Base-by-base conservation (phyloP, 2,113 vertebrate genomes). In the Daboia siamensis region DNA sequence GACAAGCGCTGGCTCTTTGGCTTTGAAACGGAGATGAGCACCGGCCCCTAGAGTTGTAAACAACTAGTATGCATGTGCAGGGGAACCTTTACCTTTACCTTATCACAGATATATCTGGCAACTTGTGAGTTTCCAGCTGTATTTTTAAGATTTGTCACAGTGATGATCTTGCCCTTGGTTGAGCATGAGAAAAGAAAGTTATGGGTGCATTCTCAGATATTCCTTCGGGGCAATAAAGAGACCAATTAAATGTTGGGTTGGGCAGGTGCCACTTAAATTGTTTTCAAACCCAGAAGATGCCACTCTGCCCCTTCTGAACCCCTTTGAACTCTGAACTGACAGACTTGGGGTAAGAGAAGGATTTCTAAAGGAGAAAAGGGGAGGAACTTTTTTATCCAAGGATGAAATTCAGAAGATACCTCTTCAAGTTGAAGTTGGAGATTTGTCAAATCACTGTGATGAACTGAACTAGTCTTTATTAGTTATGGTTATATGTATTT, bases 351-450 rank as follows among this genome's bases (percentile, higher is more conserved):
- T 61, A 11, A 13, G 11, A 21, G 57, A 44, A 80, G 54, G 93
- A 80, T 94, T 91, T 64, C 91, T 46, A 93, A 93, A 80, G 64
- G 21, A 54, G 29, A 87, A 39, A 23, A 3, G 4, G 93, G 93
- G 86, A 92, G 13, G 5, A 2, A 2, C 56, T 59, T 91, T 87
- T 90, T 92, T 33, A 55, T n/a, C 20, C 26, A 57, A 39, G 94
- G 46, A 4, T 87, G 8, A 0, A 54, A 17, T 26, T 93, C 86
- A 56, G 29, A 21, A 90, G 33, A 88, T 92, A 87, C 15, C 86
- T 7, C 90, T 86, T 92, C 39, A 56, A 94, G 84, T 88, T 92
- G 44, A 56, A 0, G 13, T 80, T 86, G 0, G 17, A 90, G 93
- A 48, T 92, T 52, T 33, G 10, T 86, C 90, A 39, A 86, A 64